Percentiles rank a stretch among this genome's conserved stretches.
Evolutionary conservation across 2,113 vertebrate species (phyloP).

Genomic region (Puntigrus tetrazona): DNA sequence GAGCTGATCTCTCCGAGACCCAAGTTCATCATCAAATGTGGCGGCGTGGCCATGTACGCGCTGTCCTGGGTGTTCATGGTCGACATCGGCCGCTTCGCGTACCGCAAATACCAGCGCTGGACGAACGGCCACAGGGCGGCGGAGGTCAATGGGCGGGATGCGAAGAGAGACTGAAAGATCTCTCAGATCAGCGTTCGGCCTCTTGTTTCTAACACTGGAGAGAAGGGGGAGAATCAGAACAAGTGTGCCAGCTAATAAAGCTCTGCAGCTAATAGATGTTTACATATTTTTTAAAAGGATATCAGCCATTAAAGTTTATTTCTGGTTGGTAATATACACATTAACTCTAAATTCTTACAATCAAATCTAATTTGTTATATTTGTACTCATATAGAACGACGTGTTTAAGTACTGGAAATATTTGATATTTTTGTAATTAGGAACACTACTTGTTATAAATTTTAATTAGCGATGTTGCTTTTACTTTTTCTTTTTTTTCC

Average conservation of each 20-base stretch:
- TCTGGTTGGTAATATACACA: constrained; percentile 24
- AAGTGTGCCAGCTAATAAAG: constrained; percentile 18
- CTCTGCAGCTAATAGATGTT: constrained; percentile 36
- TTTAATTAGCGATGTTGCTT: background rate
- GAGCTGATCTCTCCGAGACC: constrained; percentile 89
- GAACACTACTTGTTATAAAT: constrained; percentile 13
- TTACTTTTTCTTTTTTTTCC: background rate
- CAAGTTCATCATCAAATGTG: constrained; percentile 88
- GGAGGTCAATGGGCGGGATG: constrained; percentile 72
- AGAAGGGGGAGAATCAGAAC: background rate
- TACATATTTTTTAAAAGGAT: constrained; percentile 33
- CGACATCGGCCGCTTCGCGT: constrained; percentile 87
- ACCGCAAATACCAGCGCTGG: constrained; percentile 80
- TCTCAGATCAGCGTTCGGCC: background rate
- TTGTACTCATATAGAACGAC: background rate
- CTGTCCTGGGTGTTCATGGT: constrained; percentile 94
- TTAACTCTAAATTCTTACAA: constrained; percentile 30
- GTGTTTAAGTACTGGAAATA: constrained; percentile 5
- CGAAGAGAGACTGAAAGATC: constrained; percentile 69
- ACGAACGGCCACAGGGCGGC: constrained; percentile 60
- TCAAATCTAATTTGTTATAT: constrained; percentile 24
- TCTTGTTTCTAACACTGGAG: background rate
- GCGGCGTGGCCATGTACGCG: constrained; percentile 89
- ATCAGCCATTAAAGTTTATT: constrained; percentile 15
- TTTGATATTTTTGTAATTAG: constrained; percentile 41